Evolutionary conservation across 35 echinoderm and acorn worm genomes (phyloP).

Genomic region (Lytechinus pictus): DNA sequence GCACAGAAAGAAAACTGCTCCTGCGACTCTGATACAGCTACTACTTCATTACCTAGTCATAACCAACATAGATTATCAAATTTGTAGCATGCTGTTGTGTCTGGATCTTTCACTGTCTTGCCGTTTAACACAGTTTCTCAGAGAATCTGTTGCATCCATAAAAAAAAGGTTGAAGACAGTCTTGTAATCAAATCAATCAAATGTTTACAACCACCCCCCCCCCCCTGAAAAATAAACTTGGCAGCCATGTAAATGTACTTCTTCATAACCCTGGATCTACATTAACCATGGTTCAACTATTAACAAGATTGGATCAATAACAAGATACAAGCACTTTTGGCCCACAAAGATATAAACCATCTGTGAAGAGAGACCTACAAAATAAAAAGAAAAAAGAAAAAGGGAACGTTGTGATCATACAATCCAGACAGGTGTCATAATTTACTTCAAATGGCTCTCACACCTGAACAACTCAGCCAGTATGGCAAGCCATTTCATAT

Average conservation of each 20-base stretch:
- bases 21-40: too few species aligned
- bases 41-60: too few species aligned
- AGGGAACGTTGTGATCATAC: too few species aligned
- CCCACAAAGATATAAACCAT: not conserved
- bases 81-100: too few species aligned
- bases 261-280: not conserved
- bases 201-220: not conserved
- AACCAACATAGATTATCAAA: too few species aligned
- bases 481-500: too few species aligned
- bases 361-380: too few species aligned
- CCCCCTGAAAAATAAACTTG: not conserved
- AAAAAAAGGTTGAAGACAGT: not conserved
- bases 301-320: conserved; percentile 2
- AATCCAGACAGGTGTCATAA: too few species aligned
- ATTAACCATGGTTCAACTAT: not conserved
- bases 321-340: not conserved
- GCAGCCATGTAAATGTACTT: not conserved
- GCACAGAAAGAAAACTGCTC: too few species aligned
- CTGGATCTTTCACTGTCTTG: not conserved
- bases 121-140: not conserved
- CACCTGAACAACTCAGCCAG: too few species aligned
- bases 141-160: not conserved
- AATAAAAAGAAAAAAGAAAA: too few species aligned
- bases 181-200: not conserved
- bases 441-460: too few species aligned